Percentiles rank a stretch among this genome's conserved stretches.
These are phyloP conservation scores for Tortricodes alternella DNA, from an alignment of 2,888 invertebrate species.

Conservation along the genomic window DNA sequence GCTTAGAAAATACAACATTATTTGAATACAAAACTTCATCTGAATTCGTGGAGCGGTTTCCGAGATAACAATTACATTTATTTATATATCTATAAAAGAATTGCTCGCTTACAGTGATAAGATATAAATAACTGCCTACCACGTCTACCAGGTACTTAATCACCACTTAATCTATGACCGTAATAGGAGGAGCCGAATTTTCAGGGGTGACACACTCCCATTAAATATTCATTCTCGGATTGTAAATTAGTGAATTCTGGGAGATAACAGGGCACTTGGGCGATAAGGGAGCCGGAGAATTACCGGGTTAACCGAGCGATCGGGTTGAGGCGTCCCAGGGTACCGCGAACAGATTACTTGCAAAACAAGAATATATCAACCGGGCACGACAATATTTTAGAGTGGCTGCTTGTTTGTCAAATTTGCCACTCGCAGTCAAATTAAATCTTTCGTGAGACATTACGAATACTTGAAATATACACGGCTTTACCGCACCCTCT, in stretches of 20 bases:
- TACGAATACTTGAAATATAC: too few relatives aligned
- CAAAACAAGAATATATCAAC: background rate
- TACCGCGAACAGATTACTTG: background rate
- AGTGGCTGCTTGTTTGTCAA: background rate
- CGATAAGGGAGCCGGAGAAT: slow-evolving; percentile 27
- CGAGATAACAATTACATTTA: too few relatives aligned
- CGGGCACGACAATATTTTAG: too few relatives aligned
- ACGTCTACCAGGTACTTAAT: slow-evolving; percentile 5
- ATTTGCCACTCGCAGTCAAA: too few relatives aligned
- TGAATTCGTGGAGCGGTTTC: too few relatives aligned
- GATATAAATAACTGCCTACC: too few relatives aligned
- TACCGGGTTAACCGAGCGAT: slow-evolving; percentile 20
- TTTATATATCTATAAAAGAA: too few relatives aligned
- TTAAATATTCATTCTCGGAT: slow-evolving; percentile 76
- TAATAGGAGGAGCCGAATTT: slow-evolving; percentile 55
- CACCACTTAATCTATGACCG: slow-evolving; percentile 30
- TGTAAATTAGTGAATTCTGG: slow-evolving; percentile 71
- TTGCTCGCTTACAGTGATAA: too few relatives aligned
- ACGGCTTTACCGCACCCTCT: too few relatives aligned
- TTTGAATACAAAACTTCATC: too few relatives aligned
- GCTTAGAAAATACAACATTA: too few relatives aligned
- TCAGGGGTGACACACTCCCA: slow-evolving; percentile 68
- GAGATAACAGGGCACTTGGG: slow-evolving; percentile 51
- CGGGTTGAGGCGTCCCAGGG: background rate
- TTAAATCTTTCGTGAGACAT: too few relatives aligned